These are phyloP conservation scores for Sebastiscus tertius DNA, from an alignment of 2,797 vertebrate species.

Conservation along the genomic window DNA sequence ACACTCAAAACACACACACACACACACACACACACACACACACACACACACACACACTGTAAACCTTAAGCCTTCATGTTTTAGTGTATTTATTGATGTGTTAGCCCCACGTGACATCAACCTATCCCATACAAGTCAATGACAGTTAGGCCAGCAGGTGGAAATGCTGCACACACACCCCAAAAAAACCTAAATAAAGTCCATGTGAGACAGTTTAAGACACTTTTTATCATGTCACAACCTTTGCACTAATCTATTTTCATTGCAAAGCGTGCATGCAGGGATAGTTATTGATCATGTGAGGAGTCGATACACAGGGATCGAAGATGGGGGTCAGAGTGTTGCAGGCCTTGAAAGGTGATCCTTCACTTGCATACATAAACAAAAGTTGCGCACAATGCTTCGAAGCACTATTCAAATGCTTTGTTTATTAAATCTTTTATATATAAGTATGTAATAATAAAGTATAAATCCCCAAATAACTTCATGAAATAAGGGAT, in stretches of 20 bases:
- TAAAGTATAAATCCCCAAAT: too few species aligned
- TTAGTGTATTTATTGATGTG: constrained; percentile 1
- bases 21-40: constrained; percentile 1
- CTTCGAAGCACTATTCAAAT: too few species aligned
- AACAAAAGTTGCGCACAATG: constrained; percentile 25
- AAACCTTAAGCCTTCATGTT: constrained; percentile 1
- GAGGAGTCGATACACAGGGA: constrained; percentile 33
- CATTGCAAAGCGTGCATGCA: constrained; percentile 1
- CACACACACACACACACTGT: neutral
- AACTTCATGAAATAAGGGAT: too few species aligned
- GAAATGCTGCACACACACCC: neutral
- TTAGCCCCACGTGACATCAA: constrained; percentile 2
- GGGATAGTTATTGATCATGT: constrained; percentile 51
- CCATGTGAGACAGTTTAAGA: neutral
- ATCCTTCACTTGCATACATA: constrained; percentile 26
- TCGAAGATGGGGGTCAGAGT: constrained; percentile 38
- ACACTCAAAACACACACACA: neutral
- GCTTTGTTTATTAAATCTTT: too few species aligned
- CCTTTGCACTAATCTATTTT: constrained; percentile 35
- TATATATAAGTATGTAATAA: too few species aligned
- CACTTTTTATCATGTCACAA: constrained; percentile 16
- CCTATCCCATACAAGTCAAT: neutral
- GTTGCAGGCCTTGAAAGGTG: constrained; percentile 45
- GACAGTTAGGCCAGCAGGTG: neutral
- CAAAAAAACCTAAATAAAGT: neutral